Conservation (phyloP, 1,140 invertebrate species). For the Prorops nasuta region DNA sequence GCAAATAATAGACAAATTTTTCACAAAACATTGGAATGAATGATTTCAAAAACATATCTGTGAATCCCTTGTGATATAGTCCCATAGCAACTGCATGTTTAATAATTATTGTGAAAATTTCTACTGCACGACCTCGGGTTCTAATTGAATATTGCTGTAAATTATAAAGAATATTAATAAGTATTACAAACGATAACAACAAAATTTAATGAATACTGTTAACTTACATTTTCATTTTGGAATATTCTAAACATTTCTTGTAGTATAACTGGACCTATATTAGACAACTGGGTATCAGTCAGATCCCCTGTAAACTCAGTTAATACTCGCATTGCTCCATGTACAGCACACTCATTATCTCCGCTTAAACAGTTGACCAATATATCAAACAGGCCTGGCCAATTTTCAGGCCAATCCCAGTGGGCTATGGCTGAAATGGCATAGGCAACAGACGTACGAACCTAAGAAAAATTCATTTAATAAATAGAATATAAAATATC, state of each 20-base stretch:
- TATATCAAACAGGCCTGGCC: constrained; percentile 73
- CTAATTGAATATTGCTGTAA: constrained; percentile 62
- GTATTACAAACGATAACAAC: neutral
- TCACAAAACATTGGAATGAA: constrained; percentile 71
- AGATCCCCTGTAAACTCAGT: constrained; percentile 73
- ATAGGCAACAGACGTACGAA: constrained; percentile 70
- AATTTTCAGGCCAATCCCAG: constrained; percentile 79
- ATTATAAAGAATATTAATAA: neutral
- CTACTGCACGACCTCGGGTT: constrained; percentile 65
- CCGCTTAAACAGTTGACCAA: constrained; percentile 65
- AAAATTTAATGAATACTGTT: constrained; percentile 7
- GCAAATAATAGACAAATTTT: constrained; percentile 66
- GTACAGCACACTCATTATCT: constrained; percentile 63
- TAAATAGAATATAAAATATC: neutral
- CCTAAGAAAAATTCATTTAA: constrained; percentile 30
- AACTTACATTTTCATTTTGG: constrained; percentile 62
- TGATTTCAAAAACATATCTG: constrained; percentile 64
- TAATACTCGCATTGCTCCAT: constrained; percentile 77
- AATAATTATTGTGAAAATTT: constrained; percentile 67
- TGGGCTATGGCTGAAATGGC: constrained; percentile 74
- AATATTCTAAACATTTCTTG: constrained; percentile 78
- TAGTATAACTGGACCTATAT: constrained; percentile 73
- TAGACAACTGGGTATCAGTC: constrained; percentile 68
- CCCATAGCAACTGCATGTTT: constrained; percentile 61
- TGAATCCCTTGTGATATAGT: constrained; percentile 60